Conservation (phyloP, 2,888 invertebrate species). For the Nomada flava region DNA sequence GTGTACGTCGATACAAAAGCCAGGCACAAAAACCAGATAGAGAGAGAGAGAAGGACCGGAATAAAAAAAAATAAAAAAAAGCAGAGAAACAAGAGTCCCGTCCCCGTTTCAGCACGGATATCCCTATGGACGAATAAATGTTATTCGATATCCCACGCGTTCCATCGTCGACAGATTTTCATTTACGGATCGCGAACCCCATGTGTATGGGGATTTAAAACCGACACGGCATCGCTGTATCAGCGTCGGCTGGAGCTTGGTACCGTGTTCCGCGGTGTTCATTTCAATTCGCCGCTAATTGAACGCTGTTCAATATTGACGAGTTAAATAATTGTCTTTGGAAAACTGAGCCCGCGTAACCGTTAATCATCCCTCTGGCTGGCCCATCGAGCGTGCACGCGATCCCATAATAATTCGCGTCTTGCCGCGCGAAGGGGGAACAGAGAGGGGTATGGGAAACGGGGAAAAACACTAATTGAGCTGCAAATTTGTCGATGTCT, state of each 20-base stretch:
- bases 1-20: too few relatives aligned
- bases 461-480: not conserved
- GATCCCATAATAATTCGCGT: constrained; percentile 43
- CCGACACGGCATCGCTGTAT: constrained; percentile 60
- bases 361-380: constrained; percentile 64
- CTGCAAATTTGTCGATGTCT: constrained; percentile 1
- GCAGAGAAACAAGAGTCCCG: constrained; percentile 6
- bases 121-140: constrained; percentile 61
- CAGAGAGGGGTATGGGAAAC: not conserved
- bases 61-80: not conserved
- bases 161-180: constrained; percentile 66
- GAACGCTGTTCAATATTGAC: constrained; percentile 73
- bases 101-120: constrained; percentile 16
- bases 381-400: constrained; percentile 32
- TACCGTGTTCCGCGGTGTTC: constrained; percentile 64
- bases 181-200: constrained; percentile 63
- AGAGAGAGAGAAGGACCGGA: not conserved
- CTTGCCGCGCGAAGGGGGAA: not conserved
- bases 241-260: constrained; percentile 42
- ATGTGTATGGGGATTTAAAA: constrained; percentile 58
- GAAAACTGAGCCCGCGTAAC: constrained; percentile 61
- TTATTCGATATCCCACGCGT: constrained; percentile 60
- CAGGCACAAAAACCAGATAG: too few relatives aligned
- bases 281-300: constrained; percentile 74
- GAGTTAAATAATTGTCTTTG: constrained; percentile 75